phyloP scores from a whole-genome alignment of 2,888 invertebrate genomes.

The Anticlea derivata region DNA sequence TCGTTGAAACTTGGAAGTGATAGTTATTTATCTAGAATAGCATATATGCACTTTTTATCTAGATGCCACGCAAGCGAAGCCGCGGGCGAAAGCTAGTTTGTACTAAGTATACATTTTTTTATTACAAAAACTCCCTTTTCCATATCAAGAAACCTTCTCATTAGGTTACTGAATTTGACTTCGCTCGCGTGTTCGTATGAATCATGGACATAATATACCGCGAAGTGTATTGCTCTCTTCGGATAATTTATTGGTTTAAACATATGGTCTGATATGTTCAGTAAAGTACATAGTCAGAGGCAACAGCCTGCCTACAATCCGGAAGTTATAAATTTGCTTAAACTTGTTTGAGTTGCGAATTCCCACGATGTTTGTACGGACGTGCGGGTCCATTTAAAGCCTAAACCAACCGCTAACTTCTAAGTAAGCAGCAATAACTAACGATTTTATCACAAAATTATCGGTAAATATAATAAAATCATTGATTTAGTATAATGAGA shows the following conservation, averaged over 20 bases:
- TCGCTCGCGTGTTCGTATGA: constrained; percentile 38
- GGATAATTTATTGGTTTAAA: constrained; percentile 31
- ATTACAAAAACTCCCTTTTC: constrained; percentile 48
- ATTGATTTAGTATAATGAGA: constrained; percentile 22
- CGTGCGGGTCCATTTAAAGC: constrained; percentile 77
- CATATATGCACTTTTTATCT: too few species aligned
- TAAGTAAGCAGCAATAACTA: constrained; percentile 62
- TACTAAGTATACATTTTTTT: too few species aligned
- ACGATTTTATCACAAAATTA: constrained; percentile 58
- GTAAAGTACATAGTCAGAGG: constrained; percentile 43
- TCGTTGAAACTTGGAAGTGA: too few species aligned
- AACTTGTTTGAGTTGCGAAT: constrained; percentile 80
- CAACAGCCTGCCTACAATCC: constrained; percentile 64
- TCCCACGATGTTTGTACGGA: constrained; percentile 78
- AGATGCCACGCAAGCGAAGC: too few species aligned
- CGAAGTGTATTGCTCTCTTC: constrained; percentile 25
- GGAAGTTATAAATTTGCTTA: constrained; percentile 80
- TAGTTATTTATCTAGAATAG: too few species aligned
- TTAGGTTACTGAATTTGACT: constrained; percentile 40
- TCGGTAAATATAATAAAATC: constrained; percentile 34
- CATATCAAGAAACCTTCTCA: constrained; percentile 22
- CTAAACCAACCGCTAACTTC: constrained; percentile 74
- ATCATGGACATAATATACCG: constrained; percentile 31
- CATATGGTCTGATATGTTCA: constrained; percentile 29
- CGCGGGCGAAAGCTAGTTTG: too few species aligned